Percentiles rank a stretch among this genome's conserved stretches.
phyloP scores from a whole-genome alignment of 2,797 vertebrate genomes.

The Dallia pectoralis region DNA sequence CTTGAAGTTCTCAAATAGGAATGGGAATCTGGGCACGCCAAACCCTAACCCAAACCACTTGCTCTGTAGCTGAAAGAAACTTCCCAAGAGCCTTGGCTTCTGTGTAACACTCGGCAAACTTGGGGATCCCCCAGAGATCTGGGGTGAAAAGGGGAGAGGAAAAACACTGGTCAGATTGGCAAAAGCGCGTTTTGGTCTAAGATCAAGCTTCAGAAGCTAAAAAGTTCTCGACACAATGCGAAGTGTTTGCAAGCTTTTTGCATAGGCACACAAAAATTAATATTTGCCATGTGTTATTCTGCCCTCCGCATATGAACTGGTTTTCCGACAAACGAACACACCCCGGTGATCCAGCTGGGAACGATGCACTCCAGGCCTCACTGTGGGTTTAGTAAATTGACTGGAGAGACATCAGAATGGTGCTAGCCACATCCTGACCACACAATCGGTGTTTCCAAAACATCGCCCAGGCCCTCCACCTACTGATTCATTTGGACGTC shows the following conservation, averaged over 20 bases:
- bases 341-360: neutral
- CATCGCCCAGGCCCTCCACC: neutral
- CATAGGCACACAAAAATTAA: neutral
- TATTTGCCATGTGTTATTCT: neutral
- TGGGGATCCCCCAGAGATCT: conserved; percentile 46
- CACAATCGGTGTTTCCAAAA: conserved; percentile 16
- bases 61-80: conserved; percentile 58
- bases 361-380: neutral
- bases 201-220: neutral
- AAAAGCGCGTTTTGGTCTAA: neutral
- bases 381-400: conserved; percentile 3
- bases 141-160: conserved; percentile 9
- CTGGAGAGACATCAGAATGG: conserved; percentile 21
- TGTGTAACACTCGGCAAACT: conserved; percentile 56
- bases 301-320: no score
- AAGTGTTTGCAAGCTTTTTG: neutral
- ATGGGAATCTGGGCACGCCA: conserved; percentile 37
- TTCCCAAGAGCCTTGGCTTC: conserved; percentile 53
- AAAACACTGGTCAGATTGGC: neutral
- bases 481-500: neutral
- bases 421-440: conserved; percentile 10
- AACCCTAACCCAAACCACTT: conserved; percentile 51
- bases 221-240: neutral
- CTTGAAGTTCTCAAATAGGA: conserved; percentile 38
- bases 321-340: neutral